These are phyloP conservation scores for Protodeltote pygarga DNA, from an alignment of 2,888 invertebrate species.

Conservation along the genomic window DNA sequence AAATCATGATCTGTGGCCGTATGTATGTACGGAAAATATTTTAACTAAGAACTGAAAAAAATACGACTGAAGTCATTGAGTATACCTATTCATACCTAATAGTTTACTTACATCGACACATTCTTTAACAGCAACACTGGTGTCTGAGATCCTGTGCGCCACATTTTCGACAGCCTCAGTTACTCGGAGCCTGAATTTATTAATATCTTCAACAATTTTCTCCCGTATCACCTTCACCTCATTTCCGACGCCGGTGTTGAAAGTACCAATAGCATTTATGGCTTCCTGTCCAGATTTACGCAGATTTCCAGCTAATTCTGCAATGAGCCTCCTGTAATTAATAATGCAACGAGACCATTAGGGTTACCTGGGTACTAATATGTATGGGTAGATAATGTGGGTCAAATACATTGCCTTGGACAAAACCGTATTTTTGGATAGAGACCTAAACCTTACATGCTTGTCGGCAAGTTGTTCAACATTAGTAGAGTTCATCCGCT, in stretches of 20 bases:
- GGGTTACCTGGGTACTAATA: not conserved
- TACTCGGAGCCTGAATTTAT: constrained; percentile 60
- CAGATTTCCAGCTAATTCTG: constrained; percentile 63
- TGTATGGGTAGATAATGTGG: too few species aligned
- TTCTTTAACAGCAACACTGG: constrained; percentile 57
- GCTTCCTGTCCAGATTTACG: constrained; percentile 65
- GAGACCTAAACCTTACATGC: too few species aligned
- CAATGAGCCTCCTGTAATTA: constrained; percentile 62
- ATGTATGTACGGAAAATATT: too few species aligned
- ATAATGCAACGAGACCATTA: not conserved
- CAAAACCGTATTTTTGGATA: too few species aligned
- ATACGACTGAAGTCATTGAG: too few species aligned
- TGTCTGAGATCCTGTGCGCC: constrained; percentile 58
- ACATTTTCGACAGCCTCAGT: constrained; percentile 58
- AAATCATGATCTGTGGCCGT: too few species aligned
- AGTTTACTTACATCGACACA: constrained; percentile 70
- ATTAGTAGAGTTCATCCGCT: too few species aligned
- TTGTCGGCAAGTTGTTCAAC: too few species aligned
- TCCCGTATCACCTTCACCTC: constrained; percentile 57
- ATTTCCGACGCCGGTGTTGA: constrained; percentile 61
- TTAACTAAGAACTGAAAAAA: too few species aligned
- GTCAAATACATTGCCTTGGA: too few species aligned
- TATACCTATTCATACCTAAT: too few species aligned
- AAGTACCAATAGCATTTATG: constrained; percentile 58
- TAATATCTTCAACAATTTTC: constrained; percentile 58